Conservation (phyloP, 2,797 vertebrate species). For the Danio aesculapii region DNA sequence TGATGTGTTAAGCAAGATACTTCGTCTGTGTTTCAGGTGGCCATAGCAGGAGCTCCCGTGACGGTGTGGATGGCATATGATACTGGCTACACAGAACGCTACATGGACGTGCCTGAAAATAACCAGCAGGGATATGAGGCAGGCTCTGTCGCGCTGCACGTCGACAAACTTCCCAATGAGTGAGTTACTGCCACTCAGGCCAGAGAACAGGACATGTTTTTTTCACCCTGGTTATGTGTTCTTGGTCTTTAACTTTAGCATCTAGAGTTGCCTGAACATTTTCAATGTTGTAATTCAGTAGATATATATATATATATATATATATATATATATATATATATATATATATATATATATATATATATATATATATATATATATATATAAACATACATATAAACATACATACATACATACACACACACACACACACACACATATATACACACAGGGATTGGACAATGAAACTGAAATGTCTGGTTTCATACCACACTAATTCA, state of each 20-base stretch:
- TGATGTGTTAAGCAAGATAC: slow-evolving; percentile 3
- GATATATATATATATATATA: too few relatives aligned
- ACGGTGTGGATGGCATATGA: slow-evolving; percentile 99
- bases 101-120: slow-evolving; percentile 96
- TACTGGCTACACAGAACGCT: slow-evolving; percentile 96
- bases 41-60: slow-evolving; percentile 94
- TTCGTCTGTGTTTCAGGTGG: slow-evolving; percentile 81
- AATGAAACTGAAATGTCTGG: too few relatives aligned
- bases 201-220: background rate
- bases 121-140: slow-evolving; percentile 97
- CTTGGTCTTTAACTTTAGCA: background rate
- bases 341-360: too few relatives aligned
- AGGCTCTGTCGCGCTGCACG: slow-evolving; percentile 94
- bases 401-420: too few relatives aligned
- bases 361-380: too few relatives aligned
- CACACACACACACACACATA: too few relatives aligned
- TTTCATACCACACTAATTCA: too few relatives aligned
- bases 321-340: too few relatives aligned
- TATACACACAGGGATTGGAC: too few relatives aligned
- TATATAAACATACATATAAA: too few relatives aligned
- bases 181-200: slow-evolving; percentile 73
- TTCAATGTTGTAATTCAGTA: too few relatives aligned
- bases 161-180: slow-evolving; percentile 97
- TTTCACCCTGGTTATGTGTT: background rate
- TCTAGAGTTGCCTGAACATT: background rate